phyloP scores from a whole-genome alignment of 2,113 vertebrate genomes.

The Onychorhynchus coronatus region DNA sequence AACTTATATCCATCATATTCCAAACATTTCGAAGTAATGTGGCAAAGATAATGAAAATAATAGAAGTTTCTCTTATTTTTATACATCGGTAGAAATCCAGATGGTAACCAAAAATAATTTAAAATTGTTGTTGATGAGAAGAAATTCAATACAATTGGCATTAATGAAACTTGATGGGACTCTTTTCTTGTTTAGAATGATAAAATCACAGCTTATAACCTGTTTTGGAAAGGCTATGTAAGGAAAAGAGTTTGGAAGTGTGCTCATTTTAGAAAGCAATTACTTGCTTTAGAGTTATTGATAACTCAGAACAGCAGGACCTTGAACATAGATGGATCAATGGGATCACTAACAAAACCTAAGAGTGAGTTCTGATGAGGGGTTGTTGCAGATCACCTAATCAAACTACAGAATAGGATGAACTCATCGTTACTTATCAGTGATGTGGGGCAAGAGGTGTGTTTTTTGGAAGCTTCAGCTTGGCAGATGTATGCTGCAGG shows the following conservation, averaged over 20 bases:
- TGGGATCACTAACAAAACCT: not conserved
- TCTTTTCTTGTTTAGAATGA: not conserved
- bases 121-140: not conserved
- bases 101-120: not conserved
- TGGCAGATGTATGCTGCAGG: accelerated
- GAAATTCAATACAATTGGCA: not conserved
- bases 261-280: not conserved
- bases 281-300: not conserved
- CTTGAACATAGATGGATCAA: not conserved
- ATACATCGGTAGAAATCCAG: not conserved
- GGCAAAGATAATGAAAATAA: not conserved
- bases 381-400: not conserved
- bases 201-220: not conserved
- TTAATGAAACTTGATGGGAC: not conserved
- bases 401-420: not conserved
- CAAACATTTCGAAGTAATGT: not conserved
- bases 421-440: not conserved
- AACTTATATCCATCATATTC: not conserved
- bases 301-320: conserved; percentile 8
- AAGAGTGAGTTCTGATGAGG: not conserved
- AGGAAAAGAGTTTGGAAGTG: not conserved
- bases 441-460: not conserved
- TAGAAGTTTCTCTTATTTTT: not conserved
- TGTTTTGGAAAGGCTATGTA: not conserved
- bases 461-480: not conserved